Base-by-base conservation (phyloP, 2,113 vertebrate species). In the Mellivora capensis region DNA sequence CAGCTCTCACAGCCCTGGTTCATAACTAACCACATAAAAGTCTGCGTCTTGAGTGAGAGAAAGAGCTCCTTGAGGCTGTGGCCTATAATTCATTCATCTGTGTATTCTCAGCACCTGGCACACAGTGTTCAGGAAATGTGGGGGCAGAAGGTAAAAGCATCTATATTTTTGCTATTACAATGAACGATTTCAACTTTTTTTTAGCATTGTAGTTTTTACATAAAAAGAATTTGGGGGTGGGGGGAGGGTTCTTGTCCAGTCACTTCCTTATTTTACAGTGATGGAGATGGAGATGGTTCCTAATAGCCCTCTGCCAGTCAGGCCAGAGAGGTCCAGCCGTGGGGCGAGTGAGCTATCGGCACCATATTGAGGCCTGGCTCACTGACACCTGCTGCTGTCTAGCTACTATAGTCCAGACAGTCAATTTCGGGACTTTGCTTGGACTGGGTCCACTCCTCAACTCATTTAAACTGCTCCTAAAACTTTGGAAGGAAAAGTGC, bases 161-260 rank as follows among this genome's bases (percentile, higher is more conserved):
- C 54, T 12, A 88, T 13, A 57, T 39, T 81, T 94, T 82, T 79
- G 67, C 77, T 83, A 61, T 27, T 34, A 96, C 20, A 67, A 74
- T 87, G 93, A 84, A 49, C 61, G 21, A 71, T 47, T 96, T 96
- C 49, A 85, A 93, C 57, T 20, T 80, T 61, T 93, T 77, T 86
- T 93, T 61, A 54, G 80, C 86, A 18, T 47, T 87, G 11, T n/a
- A 57, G 44, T 64, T 82, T 91, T 81, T n/a, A 95, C 7, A 81
- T 39, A 69, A 95, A 81, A 93, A 61, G 39, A 93, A 93, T 44
- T n/a, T 49, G 3, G 57, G 62, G 74, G 42, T 9, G 39, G 74
- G 42, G 42, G 52, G 52, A 54, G 52, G 31, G 23, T 81, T 47
- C 37, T 25, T 49, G 39, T 91, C 62, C 93, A 71, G 62, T 71